Evolutionary conservation across 2,888 invertebrate genomes (phyloP), one percentile per base, ranked within the genome.

Genomic region (Quadriops clusia): DNA sequence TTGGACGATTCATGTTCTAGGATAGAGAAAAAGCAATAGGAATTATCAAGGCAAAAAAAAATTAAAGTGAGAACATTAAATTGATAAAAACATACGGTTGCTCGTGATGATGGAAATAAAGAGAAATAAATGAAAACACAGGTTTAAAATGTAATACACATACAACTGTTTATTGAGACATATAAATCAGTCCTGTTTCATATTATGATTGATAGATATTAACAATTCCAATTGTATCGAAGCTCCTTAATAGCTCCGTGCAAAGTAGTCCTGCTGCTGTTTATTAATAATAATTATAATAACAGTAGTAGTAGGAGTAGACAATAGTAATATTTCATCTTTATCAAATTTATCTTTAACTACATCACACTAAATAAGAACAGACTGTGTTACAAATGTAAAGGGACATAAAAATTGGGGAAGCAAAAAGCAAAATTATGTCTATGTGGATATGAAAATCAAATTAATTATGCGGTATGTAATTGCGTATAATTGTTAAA

Each of bases 131-230:
- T 35, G 32, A 47, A 50, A 43, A 32, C 26, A 52, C 55, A 59
- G 54, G 55, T 60, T 60, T 51, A 53, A 58, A 57, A 58, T 60
- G 57, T 67, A 67, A 67, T 69, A 69, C 68, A 69, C 68, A 69
- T 69, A 70, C 68, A 70, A 70, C 68, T 69, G 68, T 69, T 70
- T 69, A 70, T 70, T 69, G 67, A 69, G 69, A 69, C 69, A 69
- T 67, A 58, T 56, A 58, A 58, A 61, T 60, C 61, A 61, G 60
- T 61, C 60, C 56, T 60, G 45, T 44, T 41, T 30, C 34, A 36
- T 38, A 51, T 54, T 47, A 48, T 49, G 49, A 46, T 48, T 49
- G 48, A 52, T 51, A 53, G n/a, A n/a, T n/a, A 49, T 51, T 49
- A 50, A 56, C 50, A 53, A 54, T 43, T 47, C 47, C 41, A 43